phyloP scores from a whole-genome alignment of 2,113 vertebrate species.

The Neodontobutis hainanensis region DNA sequence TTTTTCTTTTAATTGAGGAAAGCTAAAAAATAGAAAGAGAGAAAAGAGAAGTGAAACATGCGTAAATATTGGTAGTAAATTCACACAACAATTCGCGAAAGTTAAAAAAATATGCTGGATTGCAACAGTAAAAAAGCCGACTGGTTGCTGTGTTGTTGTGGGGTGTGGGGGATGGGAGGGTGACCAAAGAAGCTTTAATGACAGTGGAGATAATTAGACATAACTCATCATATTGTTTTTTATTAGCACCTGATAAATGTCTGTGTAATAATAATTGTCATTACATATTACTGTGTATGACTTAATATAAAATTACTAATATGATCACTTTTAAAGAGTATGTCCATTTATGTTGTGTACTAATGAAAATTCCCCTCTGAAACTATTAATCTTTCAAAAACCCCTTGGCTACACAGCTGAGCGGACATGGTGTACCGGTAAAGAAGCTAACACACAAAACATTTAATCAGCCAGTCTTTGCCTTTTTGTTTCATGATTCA shows the following conservation, averaged over 20 bases:
- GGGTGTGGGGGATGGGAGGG: too few relatives aligned
- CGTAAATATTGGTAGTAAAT: neutral
- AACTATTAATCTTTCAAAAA: constrained; percentile 30
- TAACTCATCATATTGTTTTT: too few relatives aligned
- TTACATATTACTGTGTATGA: constrained; percentile 23
- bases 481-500: constrained; percentile 19
- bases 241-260: too few relatives aligned
- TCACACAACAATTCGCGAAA: neutral
- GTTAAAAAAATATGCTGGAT: neutral
- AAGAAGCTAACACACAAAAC: constrained; percentile 29
- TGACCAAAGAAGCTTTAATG: too few relatives aligned
- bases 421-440: constrained; percentile 30
- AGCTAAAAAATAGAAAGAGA: too few relatives aligned
- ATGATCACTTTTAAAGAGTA: constrained; percentile 45
- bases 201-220: too few relatives aligned
- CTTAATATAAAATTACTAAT: constrained; percentile 39
- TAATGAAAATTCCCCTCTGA: constrained; percentile 46
- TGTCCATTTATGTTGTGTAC: constrained; percentile 45
- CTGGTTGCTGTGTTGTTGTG: too few relatives aligned
- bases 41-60: too few relatives aligned
- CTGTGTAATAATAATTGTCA: neutral
- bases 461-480: constrained; percentile 32
- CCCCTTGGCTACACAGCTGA: constrained; percentile 35
- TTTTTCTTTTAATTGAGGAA: too few relatives aligned
- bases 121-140: constrained; percentile 2